Evolutionary conservation across 2,888 invertebrate genomes (phyloP), one percentile per base, ranked within the genome.

Genomic region (Frankliniella fusca): DNA sequence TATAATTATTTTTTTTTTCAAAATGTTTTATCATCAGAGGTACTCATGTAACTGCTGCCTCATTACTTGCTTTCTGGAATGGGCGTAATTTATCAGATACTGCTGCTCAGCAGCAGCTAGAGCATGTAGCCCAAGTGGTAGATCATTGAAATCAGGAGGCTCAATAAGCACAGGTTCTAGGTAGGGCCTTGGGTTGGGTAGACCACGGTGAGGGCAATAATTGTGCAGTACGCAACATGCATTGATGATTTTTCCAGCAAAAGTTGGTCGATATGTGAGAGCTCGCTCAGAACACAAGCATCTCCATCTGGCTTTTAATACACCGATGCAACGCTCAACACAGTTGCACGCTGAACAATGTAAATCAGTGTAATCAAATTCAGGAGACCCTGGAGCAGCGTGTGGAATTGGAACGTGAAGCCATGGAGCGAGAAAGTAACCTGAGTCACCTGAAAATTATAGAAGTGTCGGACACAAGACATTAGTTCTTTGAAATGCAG

Each of bases 351-450:
- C 49, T 23, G 48, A 28, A 20, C 79, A 49, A 54, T 81, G 82
- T n/a, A 28, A 15, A n/a, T 28, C 8, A 0, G 82, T 83, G 54
- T 81, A 83, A 18, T 81, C 18, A 27, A 54, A 76, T 80, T 83
- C 83, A 80, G 82, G 82, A 48, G 81, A 48, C 15, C 81, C 82
- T 65, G 28, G 80, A 18, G 27, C 80, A 10, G 82, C 82, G 54
- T 81, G 70, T 27, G 76, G 80, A 15, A 83, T 80, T 38, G 83
- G 82, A 28, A 81, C 76, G 61, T 82, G 54, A 48, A 82, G 81
- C 83, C 82, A 82, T 76, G 83, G 83, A 48, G 82, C 82, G 49
- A 50, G 50, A 12, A 81, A 80, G 81, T 83, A 82, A 3, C 83
- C 82, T 76, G 82, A 82, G n/a, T 83, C 83, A 28, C 81, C 82